Evolutionary conservation across 2,888 invertebrate species (phyloP), one percentile per base, ranked within the genome.

Genomic region (Aspidiotus destructor): DNA sequence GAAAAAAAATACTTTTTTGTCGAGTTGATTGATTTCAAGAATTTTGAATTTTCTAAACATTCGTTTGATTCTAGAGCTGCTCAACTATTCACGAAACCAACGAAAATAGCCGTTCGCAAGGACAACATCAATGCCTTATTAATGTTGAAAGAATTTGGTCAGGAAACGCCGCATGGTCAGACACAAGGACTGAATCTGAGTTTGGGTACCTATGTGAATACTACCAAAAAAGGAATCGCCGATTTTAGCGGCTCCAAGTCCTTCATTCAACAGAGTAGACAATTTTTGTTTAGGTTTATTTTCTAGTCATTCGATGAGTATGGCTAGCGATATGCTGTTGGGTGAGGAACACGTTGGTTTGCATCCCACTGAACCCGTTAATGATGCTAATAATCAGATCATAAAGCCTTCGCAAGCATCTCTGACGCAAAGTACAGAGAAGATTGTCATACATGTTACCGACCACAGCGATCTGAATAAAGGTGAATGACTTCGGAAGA

Each of bases 371-470:
- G 65, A 65, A 28, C 58, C 65, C 76, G 76, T 55, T 6, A 53
- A 53, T 13, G 62, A 61, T 41, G 11, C 42, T 7, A 53, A 57
- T 15, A 61, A 69, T 62, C 69, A 55, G 17, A 6, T 69, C 8
- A 17, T 48, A 17, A 69, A 69, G 62, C 62, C 62, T 13, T 69
- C 69, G 41, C 62, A 61, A 42, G 61, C 55, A 11, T 69, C 69
- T 8, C 53, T 69, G 15, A 69, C 69, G n/a, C 69, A 61, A 40
- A 70, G 57, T 77, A 77, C 69, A 3, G 78, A 79, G 60, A 79
- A 80, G 74, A 77, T 80, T 48, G 78, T 79, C 6, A 80, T 80
- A 64, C 77, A 78, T 73, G 79, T 79, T 1, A 75, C 77, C 10
- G 77, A 79, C 60, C 73, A 79, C 57, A 70, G 73, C 41, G 80